A percentile compares a stretch with the other conserved stretches of the same genome.
Evolutionary conservation across 2,888 invertebrate genomes (phyloP).

Genomic region (Drosophila austrosaltans): DNA sequence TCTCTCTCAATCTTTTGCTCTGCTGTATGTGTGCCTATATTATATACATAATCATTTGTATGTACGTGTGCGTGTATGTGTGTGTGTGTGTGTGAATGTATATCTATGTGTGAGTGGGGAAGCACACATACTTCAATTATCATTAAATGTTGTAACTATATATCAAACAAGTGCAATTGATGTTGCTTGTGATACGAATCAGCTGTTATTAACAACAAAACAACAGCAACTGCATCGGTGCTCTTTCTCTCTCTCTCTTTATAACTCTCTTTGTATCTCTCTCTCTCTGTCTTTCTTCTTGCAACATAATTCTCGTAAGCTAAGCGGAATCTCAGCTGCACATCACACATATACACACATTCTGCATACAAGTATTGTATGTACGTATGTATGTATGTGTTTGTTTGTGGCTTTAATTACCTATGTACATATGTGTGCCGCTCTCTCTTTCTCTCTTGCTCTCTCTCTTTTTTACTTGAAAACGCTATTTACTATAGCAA

Average conservation of each 20-base stretch:
- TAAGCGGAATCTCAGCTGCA: neutral
- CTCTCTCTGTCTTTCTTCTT: no score
- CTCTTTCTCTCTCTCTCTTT: neutral
- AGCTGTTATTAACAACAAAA: neutral
- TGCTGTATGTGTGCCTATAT: slow-evolving; percentile 7
- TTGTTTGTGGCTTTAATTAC: neutral
- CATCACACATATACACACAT: neutral
- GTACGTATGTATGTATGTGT: neutral
- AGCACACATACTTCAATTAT: slow-evolving; percentile 13
- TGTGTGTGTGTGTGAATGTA: slow-evolving; percentile 5
- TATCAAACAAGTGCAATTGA: slow-evolving; percentile 8
- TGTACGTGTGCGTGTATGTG: slow-evolving; percentile 26
- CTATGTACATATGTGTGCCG: neutral
- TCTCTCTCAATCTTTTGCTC: neutral
- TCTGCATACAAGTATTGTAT: neutral
- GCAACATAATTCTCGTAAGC: no score
- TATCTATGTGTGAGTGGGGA: neutral
- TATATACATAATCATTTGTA: slow-evolving; percentile 6
- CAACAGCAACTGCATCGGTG: neutral
- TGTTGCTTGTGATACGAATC: slow-evolving; percentile 6
- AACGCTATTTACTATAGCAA: neutral
- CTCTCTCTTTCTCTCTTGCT: neutral
- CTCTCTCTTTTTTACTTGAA: neutral
- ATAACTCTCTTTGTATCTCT: no score
- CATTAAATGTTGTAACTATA: slow-evolving; percentile 16